Evolutionary conservation across 2,113 vertebrate genomes (phyloP).

Genomic region (Struthio camelus): DNA sequence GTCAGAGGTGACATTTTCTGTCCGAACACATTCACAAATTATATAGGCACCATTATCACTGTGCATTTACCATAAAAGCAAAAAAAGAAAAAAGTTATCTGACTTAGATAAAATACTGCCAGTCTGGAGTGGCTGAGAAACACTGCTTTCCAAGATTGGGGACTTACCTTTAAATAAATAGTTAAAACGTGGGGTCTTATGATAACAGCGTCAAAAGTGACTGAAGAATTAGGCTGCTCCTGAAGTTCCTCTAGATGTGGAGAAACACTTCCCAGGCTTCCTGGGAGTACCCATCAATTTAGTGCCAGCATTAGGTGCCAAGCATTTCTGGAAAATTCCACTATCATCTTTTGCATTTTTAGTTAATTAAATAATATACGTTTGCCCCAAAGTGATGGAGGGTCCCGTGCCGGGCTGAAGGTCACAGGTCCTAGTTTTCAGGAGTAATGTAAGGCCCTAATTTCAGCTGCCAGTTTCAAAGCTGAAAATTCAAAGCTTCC

Average conservation of each 20-base stretch:
- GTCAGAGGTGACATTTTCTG: too few relatives aligned
- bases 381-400: neutral
- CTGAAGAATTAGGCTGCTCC: neutral
- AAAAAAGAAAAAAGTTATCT: neutral
- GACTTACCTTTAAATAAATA: neutral
- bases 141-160: neutral
- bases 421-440: neutral
- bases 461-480: constrained; percentile 12
- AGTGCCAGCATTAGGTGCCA: neutral
- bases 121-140: too few relatives aligned
- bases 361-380: neutral
- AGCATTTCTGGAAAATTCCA: neutral
- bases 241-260: neutral
- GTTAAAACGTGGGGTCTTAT: neutral
- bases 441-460: neutral
- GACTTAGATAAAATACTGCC: too few relatives aligned
- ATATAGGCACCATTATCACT: neutral
- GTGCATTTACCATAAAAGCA: neutral
- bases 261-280: neutral
- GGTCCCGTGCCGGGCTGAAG: neutral
- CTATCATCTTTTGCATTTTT: neutral
- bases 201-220: neutral
- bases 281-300: neutral
- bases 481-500: neutral
- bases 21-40: too few relatives aligned